Evolutionary conservation across 2,797 vertebrate genomes (phyloP).

Genomic region (Microctenopoma stevenorrisi): DNA sequence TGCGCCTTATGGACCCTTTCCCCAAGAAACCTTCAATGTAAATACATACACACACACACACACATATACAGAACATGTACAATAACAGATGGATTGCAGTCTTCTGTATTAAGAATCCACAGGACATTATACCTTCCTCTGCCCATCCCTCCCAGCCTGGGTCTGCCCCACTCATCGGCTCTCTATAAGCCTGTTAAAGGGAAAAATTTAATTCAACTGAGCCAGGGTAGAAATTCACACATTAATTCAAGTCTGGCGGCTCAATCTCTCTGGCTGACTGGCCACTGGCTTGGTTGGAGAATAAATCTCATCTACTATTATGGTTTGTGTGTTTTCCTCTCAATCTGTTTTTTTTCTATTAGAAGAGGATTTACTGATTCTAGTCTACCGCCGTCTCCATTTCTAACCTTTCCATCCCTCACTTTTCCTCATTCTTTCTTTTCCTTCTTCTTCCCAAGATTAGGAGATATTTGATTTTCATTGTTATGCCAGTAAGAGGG

Average conservation of each 20-base stretch:
- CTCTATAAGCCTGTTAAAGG: conserved; percentile 76
- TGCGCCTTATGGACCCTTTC: conserved; percentile 92
- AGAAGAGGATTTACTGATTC: conserved; percentile 51
- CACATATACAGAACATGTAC: conserved; percentile 15
- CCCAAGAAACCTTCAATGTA: conserved; percentile 84
- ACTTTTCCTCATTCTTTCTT: background rate
- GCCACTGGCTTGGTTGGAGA: conserved; percentile 40
- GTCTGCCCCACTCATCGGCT: conserved; percentile 52
- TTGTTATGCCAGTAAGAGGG: conserved; percentile 38
- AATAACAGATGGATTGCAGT: conserved; percentile 13
- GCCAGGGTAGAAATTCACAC: conserved; percentile 69
- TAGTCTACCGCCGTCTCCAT: conserved; percentile 40
- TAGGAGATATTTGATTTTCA: conserved; percentile 55
- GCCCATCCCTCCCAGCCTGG: conserved; percentile 29
- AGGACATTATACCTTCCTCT: conserved; percentile 44
- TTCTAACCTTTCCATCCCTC: conserved; percentile 12
- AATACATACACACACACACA: conserved; percentile 55
- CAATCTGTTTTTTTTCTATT: conserved; percentile 51
- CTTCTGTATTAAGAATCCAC: conserved; percentile 28
- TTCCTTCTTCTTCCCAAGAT: conserved; percentile 11
- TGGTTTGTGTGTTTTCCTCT: background rate
- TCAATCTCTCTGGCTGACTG: conserved; percentile 39
- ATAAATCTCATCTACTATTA: conserved; percentile 37
- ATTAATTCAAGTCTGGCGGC: conserved; percentile 47
- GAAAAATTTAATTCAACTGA: conserved; percentile 75